Evolutionary conservation across 1,140 invertebrate genomes (phyloP), one percentile per base, ranked within the genome.

Genomic region (Apis florea): DNA sequence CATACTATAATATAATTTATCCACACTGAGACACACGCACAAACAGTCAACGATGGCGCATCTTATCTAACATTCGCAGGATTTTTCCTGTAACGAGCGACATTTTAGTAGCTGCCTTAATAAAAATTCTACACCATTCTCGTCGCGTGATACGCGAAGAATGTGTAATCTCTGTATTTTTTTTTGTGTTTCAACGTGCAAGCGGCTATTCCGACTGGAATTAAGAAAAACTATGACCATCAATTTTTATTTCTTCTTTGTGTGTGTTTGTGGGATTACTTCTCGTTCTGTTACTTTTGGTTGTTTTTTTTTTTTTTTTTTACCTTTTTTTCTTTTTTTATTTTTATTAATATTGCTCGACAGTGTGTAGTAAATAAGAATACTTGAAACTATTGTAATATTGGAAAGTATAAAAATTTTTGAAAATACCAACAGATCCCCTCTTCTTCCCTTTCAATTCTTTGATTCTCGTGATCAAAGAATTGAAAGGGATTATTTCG

Each of bases 111-210:
- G 54, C 40, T 77, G 49, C n/a, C n/a, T 69, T 77, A 71, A 79
- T 17, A 71, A 72, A 77, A 82, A 82, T 51, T 47, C 2, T 59
- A 79, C 47, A 66, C 63, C 70, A 40, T 49, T 63, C 17, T 26
- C n/a, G 19, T 40, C 21, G 47, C 19, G 64, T 19, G 24, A 67
- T 59, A 53, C 56, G 70, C 51, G 26, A 21, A 11, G 67, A n/a
- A n/a, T n/a, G 51, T 73, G 49, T 70, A 66, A 74, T 19, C 17
- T 59, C 76, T 19, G 71, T 67, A 61, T 40, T 40, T 40, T 31
- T n/a, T 71, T 93, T 92, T 92, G 91, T 92, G 92, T 92, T 87
- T 91, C 82, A 87, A 92, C 87, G 91, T 92, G 91, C 90, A 91
- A 92, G 92, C 92, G 92, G 92, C 92, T 92, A 93, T 91, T 92